Evolutionary conservation across 2,797 vertebrate genomes (phyloP).

Genomic region (Siniperca obscura): DNA sequence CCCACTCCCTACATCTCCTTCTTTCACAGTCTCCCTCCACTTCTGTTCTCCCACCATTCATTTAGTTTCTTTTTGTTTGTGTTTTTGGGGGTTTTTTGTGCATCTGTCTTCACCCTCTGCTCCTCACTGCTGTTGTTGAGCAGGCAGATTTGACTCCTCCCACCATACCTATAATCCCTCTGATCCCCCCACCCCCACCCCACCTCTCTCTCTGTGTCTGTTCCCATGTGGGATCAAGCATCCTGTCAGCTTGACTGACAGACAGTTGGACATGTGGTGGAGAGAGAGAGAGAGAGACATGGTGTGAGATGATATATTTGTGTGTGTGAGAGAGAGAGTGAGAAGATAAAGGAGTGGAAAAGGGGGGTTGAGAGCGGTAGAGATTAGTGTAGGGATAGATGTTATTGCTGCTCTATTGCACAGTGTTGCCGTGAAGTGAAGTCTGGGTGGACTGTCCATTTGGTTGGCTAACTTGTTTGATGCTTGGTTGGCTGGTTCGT

Average conservation of each 20-base stretch:
- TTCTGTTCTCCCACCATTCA: constrained; percentile 13
- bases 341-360: constrained; percentile 59
- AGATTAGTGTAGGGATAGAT: constrained; percentile 71
- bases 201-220: constrained; percentile 59
- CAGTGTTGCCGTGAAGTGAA: constrained; percentile 49
- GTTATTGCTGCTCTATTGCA: constrained; percentile 62
- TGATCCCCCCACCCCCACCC: constrained; percentile 81
- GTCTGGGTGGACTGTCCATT: constrained; percentile 51
- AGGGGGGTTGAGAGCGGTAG: constrained; percentile 62
- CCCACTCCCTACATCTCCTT: background rate
- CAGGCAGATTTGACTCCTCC: constrained; percentile 90
- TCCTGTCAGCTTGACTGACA: constrained; percentile 74
- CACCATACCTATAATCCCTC: constrained; percentile 91
- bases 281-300: constrained; percentile 47
- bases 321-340: constrained; percentile 40
- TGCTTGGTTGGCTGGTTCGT: constrained; percentile 24
- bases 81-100: constrained; percentile 27
- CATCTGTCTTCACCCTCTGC: constrained; percentile 78
- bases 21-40: constrained; percentile 18
- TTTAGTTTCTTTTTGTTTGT: constrained; percentile 17
- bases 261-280: constrained; percentile 72
- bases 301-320: constrained; percentile 39
- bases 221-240: constrained; percentile 77
- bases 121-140: constrained; percentile 86
- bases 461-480: constrained; percentile 42